phyloP scores from a whole-genome alignment of 2,797 vertebrate genomes.

The Orientallactaga sibirica region DNA sequence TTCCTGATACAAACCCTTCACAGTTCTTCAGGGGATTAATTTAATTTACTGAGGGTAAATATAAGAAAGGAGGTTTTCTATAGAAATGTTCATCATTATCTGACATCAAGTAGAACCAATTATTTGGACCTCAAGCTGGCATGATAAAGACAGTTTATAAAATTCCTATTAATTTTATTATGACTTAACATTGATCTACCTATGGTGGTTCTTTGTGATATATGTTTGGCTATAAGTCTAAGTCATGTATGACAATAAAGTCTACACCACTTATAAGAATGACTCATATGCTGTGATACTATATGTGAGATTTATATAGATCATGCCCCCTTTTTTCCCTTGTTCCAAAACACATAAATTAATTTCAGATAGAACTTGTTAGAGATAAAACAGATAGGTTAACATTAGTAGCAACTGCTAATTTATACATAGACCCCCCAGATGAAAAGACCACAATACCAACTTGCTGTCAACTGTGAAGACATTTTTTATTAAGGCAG shows the following conservation, averaged over 20 bases:
- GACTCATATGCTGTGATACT: conserved; percentile 48
- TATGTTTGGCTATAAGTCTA: conserved; percentile 68
- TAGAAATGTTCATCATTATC: conserved; percentile 36
- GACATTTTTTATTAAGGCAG: conserved; percentile 19
- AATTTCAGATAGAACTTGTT: conserved; percentile 61
- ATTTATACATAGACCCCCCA: conserved; percentile 2
- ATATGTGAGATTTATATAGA: conserved; percentile 69
- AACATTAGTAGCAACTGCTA: conserved; percentile 11
- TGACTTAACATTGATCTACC: conserved; percentile 61
- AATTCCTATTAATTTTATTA: conserved; percentile 50
- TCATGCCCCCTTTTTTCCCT: conserved; percentile 54
- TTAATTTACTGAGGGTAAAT: background rate
- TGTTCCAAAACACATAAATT: conserved; percentile 56
- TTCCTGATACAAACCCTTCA: background rate
- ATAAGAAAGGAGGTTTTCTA: conserved; percentile 35
- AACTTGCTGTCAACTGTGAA: background rate
- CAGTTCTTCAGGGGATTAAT: background rate
- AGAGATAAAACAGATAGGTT: conserved; percentile 54
- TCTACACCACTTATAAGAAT: conserved; percentile 69
- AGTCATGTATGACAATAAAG: conserved; percentile 74
- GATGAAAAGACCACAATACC: conserved; percentile 7
- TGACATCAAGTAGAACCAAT: conserved; percentile 40
- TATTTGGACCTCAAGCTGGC: conserved; percentile 57
- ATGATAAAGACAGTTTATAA: conserved; percentile 66
- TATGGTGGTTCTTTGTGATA: conserved; percentile 63